Conservation (phyloP, 2,888 invertebrate genomes). For the Notodromas monacha region DNA sequence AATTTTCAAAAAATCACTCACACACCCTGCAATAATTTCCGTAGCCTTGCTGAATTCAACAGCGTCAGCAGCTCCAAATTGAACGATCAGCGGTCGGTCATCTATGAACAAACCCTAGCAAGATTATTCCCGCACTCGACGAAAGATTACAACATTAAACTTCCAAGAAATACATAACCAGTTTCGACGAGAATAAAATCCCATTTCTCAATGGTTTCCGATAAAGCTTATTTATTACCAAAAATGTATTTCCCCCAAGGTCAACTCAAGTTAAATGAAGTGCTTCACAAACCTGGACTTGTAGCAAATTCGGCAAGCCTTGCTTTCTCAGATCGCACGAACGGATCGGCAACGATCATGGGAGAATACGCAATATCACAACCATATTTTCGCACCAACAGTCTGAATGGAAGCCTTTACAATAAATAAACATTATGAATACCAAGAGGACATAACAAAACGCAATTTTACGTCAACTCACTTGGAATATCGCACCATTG, state of each 20-base stretch:
- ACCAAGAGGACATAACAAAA: not conserved
- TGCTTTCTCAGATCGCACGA: slow-evolving; percentile 55
- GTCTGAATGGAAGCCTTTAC: slow-evolving; percentile 36
- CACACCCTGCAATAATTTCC: slow-evolving; percentile 36
- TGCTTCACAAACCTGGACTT: slow-evolving; percentile 18
- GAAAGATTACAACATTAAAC: slow-evolving; percentile 8
- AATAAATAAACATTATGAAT: slow-evolving; percentile 8
- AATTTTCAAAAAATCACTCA: slow-evolving; percentile 1
- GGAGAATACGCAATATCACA: slow-evolving; percentile 75
- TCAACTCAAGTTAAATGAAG: too few relatives aligned
- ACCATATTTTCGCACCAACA: slow-evolving; percentile 37
- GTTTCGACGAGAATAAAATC: not conserved
- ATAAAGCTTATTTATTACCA: too few relatives aligned
- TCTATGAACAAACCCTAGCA: slow-evolving; percentile 19
- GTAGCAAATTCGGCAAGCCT: slow-evolving; percentile 48
- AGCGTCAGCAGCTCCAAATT: slow-evolving; percentile 65
- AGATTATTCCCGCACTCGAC: too few relatives aligned
- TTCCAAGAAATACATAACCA: not conserved
- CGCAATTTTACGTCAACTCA: slow-evolving; percentile 14
- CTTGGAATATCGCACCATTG: slow-evolving; percentile 85
- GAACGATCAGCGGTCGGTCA: slow-evolving; percentile 59
- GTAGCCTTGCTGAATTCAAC: slow-evolving; percentile 54
- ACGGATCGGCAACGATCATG: slow-evolving; percentile 84
- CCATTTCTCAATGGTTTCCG: too few relatives aligned
- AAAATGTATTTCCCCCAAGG: too few relatives aligned